Base-by-base conservation (phyloP, 2,888 invertebrate genomes). In the Hylaea fasciaria region DNA sequence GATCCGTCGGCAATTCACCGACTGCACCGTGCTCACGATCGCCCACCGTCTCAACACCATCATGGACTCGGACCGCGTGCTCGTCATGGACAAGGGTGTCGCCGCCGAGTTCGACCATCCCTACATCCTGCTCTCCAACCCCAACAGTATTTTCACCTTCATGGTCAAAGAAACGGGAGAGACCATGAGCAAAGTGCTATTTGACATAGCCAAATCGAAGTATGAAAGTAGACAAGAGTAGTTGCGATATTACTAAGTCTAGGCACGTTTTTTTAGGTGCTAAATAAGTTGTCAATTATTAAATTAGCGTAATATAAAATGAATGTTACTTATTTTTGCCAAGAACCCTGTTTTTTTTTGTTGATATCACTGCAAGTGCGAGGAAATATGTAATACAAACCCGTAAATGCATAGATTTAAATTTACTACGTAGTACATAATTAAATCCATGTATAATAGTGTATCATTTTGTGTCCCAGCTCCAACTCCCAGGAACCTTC, bases 1-100 rank as follows among this genome's bases (percentile, higher is more conserved):
- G 0, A 97, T 98, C 45, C 93, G 97, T 17, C 92, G 93, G 11
- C 95, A 96, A 82, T 98, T 98, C 78, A 91, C 92, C 8, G 85
- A 94, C 0, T 97, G 97, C 80, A 97, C 97, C 0, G 97, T 98
- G 3, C 86, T 98, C 12, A 98, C 98, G 0, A 97, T 98, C 45
- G 98, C 98, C 10, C 98, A 98, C 86, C 94, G 98, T 48, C 93
- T 98, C 58, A 98, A 98, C 83, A 98, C 98, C 8, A 97, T 98
- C 73, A 94, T 98, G 94, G 97, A 98, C 86, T 97, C 96, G 4
- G 96, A 97, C 83, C 94, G 96, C 77, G 96, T 97, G 90, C 89
- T 98, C 48, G 97, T 98, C 0, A 95, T 98, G 95, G 96, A 97
- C 73, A 94, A 94, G 37, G 98, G 98, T 0, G 80, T 86, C 29